Conservation (phyloP, 2,888 invertebrate genomes). For the Tetramorium bicarinatum region DNA sequence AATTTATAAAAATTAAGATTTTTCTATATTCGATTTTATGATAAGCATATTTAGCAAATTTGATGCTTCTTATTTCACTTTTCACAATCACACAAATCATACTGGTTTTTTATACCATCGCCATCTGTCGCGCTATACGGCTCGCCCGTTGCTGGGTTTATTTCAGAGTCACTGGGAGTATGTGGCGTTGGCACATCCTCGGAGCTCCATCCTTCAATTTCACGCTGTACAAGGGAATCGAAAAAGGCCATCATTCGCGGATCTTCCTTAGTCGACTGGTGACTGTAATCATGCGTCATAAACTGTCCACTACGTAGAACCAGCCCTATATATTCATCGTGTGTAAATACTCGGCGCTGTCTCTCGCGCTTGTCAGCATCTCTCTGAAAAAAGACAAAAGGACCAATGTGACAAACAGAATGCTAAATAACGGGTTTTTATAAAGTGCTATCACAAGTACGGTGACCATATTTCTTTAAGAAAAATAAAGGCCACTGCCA, state of each 20-base stretch:
- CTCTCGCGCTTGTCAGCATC: conserved; percentile 83
- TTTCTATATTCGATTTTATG: background rate
- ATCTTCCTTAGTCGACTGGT: conserved; percentile 95
- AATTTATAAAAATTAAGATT: conserved; percentile 5
- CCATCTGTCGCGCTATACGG: conserved; percentile 86
- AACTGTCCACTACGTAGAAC: conserved; percentile 93
- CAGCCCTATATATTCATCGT: conserved; percentile 94
- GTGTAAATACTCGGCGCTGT: conserved; percentile 90
- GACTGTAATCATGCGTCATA: conserved; percentile 95
- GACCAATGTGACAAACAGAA: background rate
- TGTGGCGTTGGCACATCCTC: conserved; percentile 86
- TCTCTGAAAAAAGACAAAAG: conserved; percentile 73
- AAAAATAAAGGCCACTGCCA: too few species aligned
- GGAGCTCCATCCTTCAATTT: conserved; percentile 93
- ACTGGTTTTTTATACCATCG: conserved; percentile 76
- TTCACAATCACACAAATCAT: background rate
- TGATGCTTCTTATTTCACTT: background rate
- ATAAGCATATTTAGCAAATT: background rate
- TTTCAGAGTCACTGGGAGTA: conserved; percentile 81
- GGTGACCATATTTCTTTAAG: too few species aligned
- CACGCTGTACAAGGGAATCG: conserved; percentile 96
- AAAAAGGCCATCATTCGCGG: conserved; percentile 99
- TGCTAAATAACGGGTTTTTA: background rate
- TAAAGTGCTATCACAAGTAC: background rate
- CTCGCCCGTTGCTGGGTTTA: conserved; percentile 80